Conservation (phyloP, 2,113 vertebrate genomes). For the Jaculus jaculus region DNA sequence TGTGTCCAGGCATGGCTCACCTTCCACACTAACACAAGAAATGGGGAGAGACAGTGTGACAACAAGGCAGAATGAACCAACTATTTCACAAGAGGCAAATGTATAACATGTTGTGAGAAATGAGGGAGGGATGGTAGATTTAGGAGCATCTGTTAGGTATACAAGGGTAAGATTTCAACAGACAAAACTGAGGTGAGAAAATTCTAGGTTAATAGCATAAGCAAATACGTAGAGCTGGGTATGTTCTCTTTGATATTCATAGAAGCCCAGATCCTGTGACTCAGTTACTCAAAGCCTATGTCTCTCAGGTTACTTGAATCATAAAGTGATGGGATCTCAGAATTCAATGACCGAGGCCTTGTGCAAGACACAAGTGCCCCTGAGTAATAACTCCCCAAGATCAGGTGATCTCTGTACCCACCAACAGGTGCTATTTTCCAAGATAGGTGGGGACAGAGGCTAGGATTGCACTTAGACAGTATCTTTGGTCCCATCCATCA, state of each 20-base stretch:
- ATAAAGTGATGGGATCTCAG: not conserved
- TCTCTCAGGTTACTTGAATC: not conserved
- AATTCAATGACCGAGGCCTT: not conserved
- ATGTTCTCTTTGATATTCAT: not conserved
- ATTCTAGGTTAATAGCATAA: not conserved
- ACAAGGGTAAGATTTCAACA: not conserved
- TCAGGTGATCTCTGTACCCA: not conserved
- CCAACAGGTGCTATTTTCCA: not conserved
- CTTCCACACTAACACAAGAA: not conserved
- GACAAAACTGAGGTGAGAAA: not conserved
- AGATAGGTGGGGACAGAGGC: not conserved
- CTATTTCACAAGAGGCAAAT: not conserved
- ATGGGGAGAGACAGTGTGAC: not conserved
- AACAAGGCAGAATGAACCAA: not conserved
- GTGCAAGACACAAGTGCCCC: not conserved
- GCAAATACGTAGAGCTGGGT: not conserved
- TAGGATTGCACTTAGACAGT: not conserved
- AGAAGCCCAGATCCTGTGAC: not conserved
- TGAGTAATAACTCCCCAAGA: not conserved
- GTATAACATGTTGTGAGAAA: not conserved
- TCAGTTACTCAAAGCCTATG: not conserved
- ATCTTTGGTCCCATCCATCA: not conserved
- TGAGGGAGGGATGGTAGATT: not conserved
- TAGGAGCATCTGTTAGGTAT: not conserved
- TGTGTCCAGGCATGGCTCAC: not conserved